These are phyloP conservation scores for Notolabrus celidotus DNA, from an alignment of 2,797 vertebrate genomes.

Conservation along the genomic window DNA sequence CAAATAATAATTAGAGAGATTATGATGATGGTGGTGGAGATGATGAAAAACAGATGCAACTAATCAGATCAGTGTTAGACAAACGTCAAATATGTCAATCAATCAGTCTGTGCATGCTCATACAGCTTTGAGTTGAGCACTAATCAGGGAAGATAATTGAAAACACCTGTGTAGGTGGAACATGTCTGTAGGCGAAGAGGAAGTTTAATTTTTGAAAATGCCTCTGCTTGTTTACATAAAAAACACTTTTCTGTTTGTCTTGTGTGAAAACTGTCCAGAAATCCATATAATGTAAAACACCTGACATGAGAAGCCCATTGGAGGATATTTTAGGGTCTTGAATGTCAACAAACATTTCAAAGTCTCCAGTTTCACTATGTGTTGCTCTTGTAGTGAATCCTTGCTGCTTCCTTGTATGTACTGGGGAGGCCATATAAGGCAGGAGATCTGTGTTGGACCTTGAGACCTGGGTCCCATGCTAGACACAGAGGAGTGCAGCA, in stretches of 20 bases:
- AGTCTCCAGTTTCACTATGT: constrained; percentile 37
- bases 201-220: background rate
- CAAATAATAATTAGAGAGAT: constrained; percentile 12
- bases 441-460: constrained; percentile 58
- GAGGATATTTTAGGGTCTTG: constrained; percentile 39
- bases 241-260: background rate
- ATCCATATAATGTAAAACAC: constrained; percentile 1
- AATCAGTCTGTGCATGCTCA: constrained; percentile 27
- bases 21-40: background rate
- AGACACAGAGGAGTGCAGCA: constrained; percentile 36
- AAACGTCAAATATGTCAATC: constrained; percentile 46
- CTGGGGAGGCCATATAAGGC: constrained; percentile 66
- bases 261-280: background rate
- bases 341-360: constrained; percentile 33
- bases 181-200: background rate
- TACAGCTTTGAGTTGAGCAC: background rate
- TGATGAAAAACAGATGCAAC: constrained; percentile 49
- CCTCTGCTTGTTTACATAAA: constrained; percentile 5
- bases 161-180: constrained; percentile 32
- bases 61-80: constrained; percentile 9
- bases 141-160: constrained; percentile 46
- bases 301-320: constrained; percentile 20
- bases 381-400: constrained; percentile 19
- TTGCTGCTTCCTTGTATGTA: constrained; percentile 20
- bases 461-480: constrained; percentile 59